Base-by-base conservation (phyloP, 53 echinoderm and acorn worm genomes). In the Pentamera pediparva region DNA sequence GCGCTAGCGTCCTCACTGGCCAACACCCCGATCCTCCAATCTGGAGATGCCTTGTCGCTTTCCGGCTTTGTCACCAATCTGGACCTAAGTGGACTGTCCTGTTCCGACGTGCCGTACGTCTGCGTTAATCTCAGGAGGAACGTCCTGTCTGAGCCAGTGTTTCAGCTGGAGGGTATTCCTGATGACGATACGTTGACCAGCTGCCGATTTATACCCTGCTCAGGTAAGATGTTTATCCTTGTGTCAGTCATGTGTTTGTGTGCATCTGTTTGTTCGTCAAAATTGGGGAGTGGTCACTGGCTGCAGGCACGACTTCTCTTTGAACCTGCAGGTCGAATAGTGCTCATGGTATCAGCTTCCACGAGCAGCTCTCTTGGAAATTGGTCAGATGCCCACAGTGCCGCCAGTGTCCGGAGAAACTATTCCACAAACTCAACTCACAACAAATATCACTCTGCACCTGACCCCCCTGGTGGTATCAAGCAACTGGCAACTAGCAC, bases 21-120 rank as follows among this genome's bases (percentile, higher is more conserved):
- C 21, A 67, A 28, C 45, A 43, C 43, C 10, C 43, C 43, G 35
- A 50, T 19, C 61, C 70, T 39, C 6, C 6, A 10, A 39, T 40
- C 26, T 39, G 48, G 11, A 2, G 12, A 43, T 6, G 18, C 45
- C 37, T 76, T 63, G 2, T 47, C 62, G 28, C 45, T 92, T 7
- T 52, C 27, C 33, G 69, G 70, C 13, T 61, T 89, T 2, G 50
- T 19, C 11, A 51, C 80, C 26, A 62, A 62, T 33, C 61, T 86
- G 52, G 69, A 93, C 65, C 65, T 93, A 72, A 41, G 75, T 15
- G 79, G 75, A 37, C 32, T 80, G 19, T 35, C 84, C 37, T 94
- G 94, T 78, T 59, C 76, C 5, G 76, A 87, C 26, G 74, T 90
- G 12, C 87, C 82, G 7, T 94, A 82, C 79, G 47, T 94, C 78